phyloP scores from a whole-genome alignment of 2,888 invertebrate species.

The Homarus gammarus region DNA sequence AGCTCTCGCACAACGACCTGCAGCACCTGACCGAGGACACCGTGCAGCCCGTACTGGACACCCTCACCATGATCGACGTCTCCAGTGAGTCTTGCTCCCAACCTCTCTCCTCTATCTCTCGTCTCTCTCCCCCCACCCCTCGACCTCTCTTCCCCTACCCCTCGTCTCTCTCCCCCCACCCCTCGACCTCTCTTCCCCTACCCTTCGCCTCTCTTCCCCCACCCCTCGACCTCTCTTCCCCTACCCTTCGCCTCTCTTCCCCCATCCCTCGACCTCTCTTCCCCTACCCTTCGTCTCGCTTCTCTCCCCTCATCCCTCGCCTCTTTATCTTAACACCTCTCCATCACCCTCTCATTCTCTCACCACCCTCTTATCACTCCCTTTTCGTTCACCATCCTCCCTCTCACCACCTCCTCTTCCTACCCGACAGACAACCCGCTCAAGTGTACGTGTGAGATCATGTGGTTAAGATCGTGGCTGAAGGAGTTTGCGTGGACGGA shows the following conservation, averaged over 20 bases:
- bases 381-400: not conserved
- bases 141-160: not conserved
- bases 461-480: slow-evolving; percentile 58
- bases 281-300: not conserved
- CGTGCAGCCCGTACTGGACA: slow-evolving; percentile 93
- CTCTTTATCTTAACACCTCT: not conserved
- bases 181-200: not conserved
- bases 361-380: not conserved
- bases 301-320: not conserved
- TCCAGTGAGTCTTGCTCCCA: slow-evolving; percentile 84
- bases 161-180: not conserved
- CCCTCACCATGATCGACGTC: slow-evolving; percentile 90
- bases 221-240: not conserved
- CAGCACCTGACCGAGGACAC: slow-evolving; percentile 91
- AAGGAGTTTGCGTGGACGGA: slow-evolving; percentile 49
- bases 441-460: slow-evolving; percentile 52
- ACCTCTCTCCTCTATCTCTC: too few relatives aligned
- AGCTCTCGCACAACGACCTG: slow-evolving; percentile 92
- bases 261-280: not conserved
- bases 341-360: not conserved
- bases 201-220: not conserved
- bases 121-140: not conserved
- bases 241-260: not conserved
- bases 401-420: not conserved
- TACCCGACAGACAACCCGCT: slow-evolving; percentile 46